These are phyloP conservation scores for Cataglyphis cursor DNA, from an alignment of 2,888 invertebrate genomes.

Conservation along the genomic window DNA sequence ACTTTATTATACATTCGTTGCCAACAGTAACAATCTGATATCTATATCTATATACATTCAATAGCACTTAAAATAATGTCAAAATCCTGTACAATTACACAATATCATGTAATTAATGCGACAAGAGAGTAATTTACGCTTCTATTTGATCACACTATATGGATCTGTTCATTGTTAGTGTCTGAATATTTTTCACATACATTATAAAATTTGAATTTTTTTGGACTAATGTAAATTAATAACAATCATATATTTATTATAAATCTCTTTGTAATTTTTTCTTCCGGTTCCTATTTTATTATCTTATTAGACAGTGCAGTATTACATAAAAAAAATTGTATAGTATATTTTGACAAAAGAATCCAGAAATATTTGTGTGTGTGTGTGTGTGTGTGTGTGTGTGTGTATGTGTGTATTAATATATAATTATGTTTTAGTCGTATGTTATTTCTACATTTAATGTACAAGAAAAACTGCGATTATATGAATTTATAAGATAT, in stretches of 20 bases:
- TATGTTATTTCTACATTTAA: slow-evolving; percentile 5
- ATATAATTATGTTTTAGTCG: not conserved
- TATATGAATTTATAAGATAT: slow-evolving; percentile 9
- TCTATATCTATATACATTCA: slow-evolving; percentile 65
- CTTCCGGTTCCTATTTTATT: not conserved
- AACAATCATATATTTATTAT: not conserved
- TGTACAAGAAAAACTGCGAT: not conserved
- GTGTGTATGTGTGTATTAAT: not conserved
- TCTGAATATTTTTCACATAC: slow-evolving; percentile 1
- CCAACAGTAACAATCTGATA: slow-evolving; percentile 68
- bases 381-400: not conserved
- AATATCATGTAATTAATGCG: not conserved
- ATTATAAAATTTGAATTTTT: slow-evolving; percentile 12
- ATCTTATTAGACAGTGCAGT: not conserved
- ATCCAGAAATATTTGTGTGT: not conserved
- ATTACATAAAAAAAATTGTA: not conserved
- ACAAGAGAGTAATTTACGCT: not conserved
- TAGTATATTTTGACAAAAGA: not conserved
- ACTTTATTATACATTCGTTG: slow-evolving; percentile 67
- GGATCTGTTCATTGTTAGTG: not conserved
- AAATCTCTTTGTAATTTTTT: not conserved
- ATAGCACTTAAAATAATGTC: slow-evolving; percentile 32
- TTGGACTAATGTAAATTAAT: not conserved
- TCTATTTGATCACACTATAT: slow-evolving; percentile 30
- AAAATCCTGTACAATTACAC: slow-evolving; percentile 18